Evolutionary conservation across 35 echinoderm and acorn worm species (phyloP).

Genomic region (Eucidaris tribuloides): DNA sequence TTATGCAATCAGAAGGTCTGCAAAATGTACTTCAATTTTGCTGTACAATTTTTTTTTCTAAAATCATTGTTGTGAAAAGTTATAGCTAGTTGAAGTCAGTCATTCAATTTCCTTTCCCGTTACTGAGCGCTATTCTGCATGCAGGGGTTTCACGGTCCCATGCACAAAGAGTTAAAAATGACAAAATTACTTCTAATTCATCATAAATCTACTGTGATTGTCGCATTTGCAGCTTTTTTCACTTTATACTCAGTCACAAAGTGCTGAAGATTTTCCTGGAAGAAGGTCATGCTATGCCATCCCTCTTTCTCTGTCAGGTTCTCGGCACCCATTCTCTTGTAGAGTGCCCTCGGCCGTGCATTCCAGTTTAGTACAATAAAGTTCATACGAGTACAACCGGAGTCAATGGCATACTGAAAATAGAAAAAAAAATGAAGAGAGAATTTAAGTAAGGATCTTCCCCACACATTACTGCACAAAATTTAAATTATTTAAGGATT

Average conservation of each 20-base stretch:
- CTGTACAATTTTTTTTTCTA: no score
- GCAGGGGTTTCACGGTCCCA: neutral
- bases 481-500: neutral
- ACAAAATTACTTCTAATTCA: neutral
- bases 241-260: neutral
- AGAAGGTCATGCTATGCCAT: neutral
- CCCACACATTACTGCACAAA: neutral
- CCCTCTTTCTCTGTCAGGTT: constrained; percentile 6
- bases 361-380: constrained; percentile 5
- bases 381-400: constrained; percentile 17
- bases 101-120: neutral
- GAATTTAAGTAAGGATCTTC: neutral
- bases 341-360: neutral
- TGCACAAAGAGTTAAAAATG: neutral
- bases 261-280: neutral
- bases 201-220: neutral
- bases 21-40: no score
- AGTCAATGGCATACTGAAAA: neutral
- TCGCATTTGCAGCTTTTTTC: neutral
- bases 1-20: no score
- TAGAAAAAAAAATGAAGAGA: neutral
- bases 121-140: neutral
- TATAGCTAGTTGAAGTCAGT: no score
- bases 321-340: neutral
- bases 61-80: no score